These are phyloP conservation scores for Lagocephalus sceleratus DNA, from an alignment of 2,797 vertebrate genomes.

Conservation along the genomic window DNA sequence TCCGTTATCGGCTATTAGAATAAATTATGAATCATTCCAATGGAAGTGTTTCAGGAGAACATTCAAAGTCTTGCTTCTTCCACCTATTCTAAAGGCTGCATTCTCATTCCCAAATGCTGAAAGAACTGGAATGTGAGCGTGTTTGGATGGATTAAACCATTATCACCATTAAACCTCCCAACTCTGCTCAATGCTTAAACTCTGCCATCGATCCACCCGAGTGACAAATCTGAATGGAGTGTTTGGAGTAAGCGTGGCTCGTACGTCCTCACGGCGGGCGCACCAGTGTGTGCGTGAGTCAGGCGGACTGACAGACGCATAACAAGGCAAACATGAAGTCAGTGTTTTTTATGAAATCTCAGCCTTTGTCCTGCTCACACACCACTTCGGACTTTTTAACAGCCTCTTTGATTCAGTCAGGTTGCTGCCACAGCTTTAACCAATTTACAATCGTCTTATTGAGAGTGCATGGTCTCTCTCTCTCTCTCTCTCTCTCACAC, in stretches of 20 bases:
- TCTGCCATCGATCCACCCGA: neutral
- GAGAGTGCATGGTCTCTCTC: neutral
- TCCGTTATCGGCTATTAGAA: no score
- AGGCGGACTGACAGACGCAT: conserved; percentile 25
- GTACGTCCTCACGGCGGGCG: neutral
- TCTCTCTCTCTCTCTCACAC: no score
- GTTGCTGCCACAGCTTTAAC: conserved; percentile 25
- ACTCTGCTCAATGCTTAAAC: neutral
- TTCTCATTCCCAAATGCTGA: no score
- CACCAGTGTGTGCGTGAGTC: neutral
- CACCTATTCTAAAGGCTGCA: no score
- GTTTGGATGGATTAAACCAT: neutral
- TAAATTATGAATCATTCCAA: no score
- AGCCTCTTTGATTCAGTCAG: conserved; percentile 38
- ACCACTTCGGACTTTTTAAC: conserved; percentile 51
- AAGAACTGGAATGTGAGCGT: neutral
- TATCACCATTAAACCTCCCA: neutral
- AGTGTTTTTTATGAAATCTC: conserved; percentile 55
- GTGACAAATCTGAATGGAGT: neutral
- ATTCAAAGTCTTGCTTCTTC: no score
- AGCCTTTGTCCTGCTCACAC: conserved; percentile 40
- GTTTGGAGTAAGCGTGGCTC: no score
- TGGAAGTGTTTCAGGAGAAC: no score
- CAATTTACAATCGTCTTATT: conserved; percentile 48
- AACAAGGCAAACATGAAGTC: conserved; percentile 54